Conservation (phyloP, 2,888 invertebrate species). For the Andrena bicolor region DNA sequence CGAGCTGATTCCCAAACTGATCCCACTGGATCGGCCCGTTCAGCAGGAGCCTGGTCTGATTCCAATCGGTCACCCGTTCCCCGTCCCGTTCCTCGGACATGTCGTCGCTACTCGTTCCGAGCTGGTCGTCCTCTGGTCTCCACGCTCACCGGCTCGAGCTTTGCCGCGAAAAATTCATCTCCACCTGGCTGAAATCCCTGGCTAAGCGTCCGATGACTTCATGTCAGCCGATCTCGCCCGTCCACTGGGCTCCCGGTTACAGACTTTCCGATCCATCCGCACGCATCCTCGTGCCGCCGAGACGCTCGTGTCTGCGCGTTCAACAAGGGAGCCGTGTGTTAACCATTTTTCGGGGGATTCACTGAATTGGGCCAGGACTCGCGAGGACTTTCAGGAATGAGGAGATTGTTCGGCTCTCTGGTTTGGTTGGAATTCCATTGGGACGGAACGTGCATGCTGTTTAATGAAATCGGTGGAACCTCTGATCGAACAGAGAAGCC, state of each 20-base stretch:
- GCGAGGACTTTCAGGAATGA: neutral
- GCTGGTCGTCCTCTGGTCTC: neutral
- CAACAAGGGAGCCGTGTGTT: neutral
- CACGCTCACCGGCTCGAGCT: conserved; percentile 26
- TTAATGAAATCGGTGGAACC: neutral
- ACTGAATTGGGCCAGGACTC: neutral
- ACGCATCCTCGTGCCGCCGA: neutral
- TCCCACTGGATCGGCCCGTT: neutral
- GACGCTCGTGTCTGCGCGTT: neutral
- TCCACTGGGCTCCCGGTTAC: conserved; percentile 8
- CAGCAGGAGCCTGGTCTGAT: conserved; percentile 31
- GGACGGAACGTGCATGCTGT: neutral
- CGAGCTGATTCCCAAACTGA: neutral
- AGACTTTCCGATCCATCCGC: neutral
- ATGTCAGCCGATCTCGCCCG: conserved; percentile 12
- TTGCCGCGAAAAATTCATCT: conserved; percentile 46
- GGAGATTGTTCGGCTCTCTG: neutral
- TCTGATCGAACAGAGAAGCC: no score
- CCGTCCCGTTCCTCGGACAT: conserved; percentile 54
- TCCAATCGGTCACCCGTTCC: conserved; percentile 28
- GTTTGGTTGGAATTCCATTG: neutral
- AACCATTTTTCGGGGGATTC: neutral
- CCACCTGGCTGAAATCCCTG: neutral
- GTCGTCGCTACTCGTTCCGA: conserved; percentile 17
- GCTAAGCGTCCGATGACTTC: conserved; percentile 54